Evolutionary conservation across 1,140 invertebrate species (phyloP).

Genomic region (Solenopsis invicta): DNA sequence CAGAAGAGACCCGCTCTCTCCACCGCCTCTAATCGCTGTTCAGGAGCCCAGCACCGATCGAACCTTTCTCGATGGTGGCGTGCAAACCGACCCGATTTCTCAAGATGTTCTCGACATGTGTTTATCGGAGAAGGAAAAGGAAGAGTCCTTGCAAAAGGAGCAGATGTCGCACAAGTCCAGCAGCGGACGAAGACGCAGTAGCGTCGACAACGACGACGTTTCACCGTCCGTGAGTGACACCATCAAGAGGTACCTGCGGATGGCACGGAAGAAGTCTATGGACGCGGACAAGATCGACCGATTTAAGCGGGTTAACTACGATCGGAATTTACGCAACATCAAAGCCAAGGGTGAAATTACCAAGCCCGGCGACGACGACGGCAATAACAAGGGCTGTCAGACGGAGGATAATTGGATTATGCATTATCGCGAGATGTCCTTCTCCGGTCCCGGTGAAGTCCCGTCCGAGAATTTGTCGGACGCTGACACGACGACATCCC

Average conservation of each 20-base stretch:
- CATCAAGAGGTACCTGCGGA: conserved; percentile 93
- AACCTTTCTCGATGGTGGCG: conserved; percentile 85
- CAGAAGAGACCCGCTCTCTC: conserved; percentile 84
- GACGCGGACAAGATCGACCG: conserved; percentile 93
- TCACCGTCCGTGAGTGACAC: conserved; percentile 95
- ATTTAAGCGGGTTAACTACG: conserved; percentile 96
- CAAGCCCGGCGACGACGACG: conserved; percentile 91
- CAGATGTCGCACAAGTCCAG: conserved; percentile 79
- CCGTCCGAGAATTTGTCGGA: conserved; percentile 83
- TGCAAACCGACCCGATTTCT: conserved; percentile 89
- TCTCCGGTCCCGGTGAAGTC: conserved; percentile 63
- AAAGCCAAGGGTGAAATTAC: conserved; percentile 92
- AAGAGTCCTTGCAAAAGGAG: conserved; percentile 72
- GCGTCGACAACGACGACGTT: conserved; percentile 93
- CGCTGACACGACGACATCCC: conserved; percentile 85
- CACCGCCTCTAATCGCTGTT: conserved; percentile 91
- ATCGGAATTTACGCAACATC: conserved; percentile 93
- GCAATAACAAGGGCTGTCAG: conserved; percentile 91
- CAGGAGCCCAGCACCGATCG: conserved; percentile 88
- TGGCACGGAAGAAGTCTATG: conserved; percentile 94
- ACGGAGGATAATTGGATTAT: conserved; percentile 92
- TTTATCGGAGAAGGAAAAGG: conserved; percentile 78
- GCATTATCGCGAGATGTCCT: conserved; percentile 82
- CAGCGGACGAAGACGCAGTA: conserved; percentile 89
- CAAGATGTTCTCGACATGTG: conserved; percentile 87